Base-by-base conservation (phyloP, 2,888 invertebrate species). In the Pyrochroa serraticornis region DNA sequence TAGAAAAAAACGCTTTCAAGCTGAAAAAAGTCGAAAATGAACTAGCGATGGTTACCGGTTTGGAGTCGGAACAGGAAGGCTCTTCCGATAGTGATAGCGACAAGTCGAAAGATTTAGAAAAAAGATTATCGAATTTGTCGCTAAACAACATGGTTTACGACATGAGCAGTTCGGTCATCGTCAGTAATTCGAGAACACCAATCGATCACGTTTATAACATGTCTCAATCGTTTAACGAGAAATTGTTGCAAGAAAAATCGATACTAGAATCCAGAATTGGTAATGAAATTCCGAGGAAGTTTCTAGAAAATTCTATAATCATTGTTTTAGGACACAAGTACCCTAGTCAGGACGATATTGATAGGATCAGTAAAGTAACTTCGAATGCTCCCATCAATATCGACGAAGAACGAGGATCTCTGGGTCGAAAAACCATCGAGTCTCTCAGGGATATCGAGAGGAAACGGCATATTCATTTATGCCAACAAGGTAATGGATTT, bases 391-490 rank as follows among this genome's bases (percentile, higher is more conserved):
- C 93, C 2, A 87, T 93, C 56, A 81, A 89, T 53, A 84, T 87
- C 3, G 86, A 85, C 50, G 86, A 87, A 68, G 85, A 87, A 0
- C 86, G 88, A 60, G 85, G 84, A 71, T 87, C 89, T 2, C 79
- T 90, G 38, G 90, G 91, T 10, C 87, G 88, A 59, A 87, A 91
- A 72, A 92, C 93, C 0, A 84, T 92, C 66, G 93, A 93, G 69
- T 94, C 94, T 66, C 83, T 95, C 57, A 90, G 90, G 81, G 94
- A 95, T 80, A 92, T 95, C 59, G 95, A 95, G 78, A 86, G 92
- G 70, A 94, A 93, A 78, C 82, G 95, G 52, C 87, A 93, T 73
- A 83, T 91, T 67, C 89, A 94, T 83, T 82, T 95, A 73, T 93
- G 92, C 63, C 92, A 94, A 78, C 93, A 95, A 89, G 95, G 95